Evolutionary conservation across 2,113 vertebrate genomes (phyloP).

Genomic region (Pseudorectes ferrugineus): DNA sequence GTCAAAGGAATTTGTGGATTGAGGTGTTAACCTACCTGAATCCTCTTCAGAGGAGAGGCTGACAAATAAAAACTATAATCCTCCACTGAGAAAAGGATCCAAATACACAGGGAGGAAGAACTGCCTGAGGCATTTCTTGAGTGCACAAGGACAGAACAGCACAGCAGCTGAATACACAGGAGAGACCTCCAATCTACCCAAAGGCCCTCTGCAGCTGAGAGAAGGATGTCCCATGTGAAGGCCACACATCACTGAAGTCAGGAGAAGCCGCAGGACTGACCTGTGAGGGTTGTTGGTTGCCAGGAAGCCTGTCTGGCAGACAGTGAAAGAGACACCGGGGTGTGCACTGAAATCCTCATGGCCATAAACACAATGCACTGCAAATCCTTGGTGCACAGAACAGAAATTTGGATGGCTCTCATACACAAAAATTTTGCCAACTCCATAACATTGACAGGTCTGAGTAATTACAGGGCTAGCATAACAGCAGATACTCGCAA

Average conservation of each 20-base stretch:
- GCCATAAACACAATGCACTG: background rate
- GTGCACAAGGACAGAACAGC: background rate
- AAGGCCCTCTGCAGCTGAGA: background rate
- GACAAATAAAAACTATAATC: background rate
- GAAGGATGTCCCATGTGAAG: background rate
- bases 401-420: rapidly evolving
- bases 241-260: background rate
- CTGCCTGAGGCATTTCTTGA: background rate
- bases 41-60: background rate
- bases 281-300: background rate
- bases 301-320: background rate
- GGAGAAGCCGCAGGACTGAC: background rate
- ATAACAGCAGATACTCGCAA: background rate
- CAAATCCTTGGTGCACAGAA: background rate
- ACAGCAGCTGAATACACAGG: background rate
- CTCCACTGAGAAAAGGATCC: background rate
- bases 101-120: background rate
- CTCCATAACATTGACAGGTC: background rate
- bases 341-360: background rate
- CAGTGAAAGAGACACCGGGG: rapidly evolving
- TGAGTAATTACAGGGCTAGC: background rate
- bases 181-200: background rate
- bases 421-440: background rate
- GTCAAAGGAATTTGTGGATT: background rate
- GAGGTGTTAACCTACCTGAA: background rate